Evolutionary conservation across 2,888 invertebrate species (phyloP), one percentile per base, ranked within the genome.

Genomic region (Ennomos erosarius): DNA sequence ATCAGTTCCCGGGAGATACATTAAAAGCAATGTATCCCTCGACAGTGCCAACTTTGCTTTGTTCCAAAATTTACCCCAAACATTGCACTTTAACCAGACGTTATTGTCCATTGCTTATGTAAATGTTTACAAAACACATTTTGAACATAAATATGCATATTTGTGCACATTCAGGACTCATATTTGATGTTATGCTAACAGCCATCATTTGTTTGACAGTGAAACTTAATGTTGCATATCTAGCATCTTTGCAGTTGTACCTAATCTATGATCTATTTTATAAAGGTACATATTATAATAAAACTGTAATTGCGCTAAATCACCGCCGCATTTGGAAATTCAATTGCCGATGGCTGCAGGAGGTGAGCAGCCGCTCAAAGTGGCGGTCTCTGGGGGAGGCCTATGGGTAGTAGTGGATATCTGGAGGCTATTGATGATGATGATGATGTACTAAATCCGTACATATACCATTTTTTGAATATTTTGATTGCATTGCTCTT

Each of bases 11-110:
- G 12, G 37, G 43, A 33, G 50, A 38, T 40, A 34, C 55, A 46
- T 55, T 55, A 50, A 55, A 50, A 37, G 1, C 42, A 51, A 59
- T 51, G 46, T 9, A 34, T 40, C 49, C 37, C 43, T 1, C 33
- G 42, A 49, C 16, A 33, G 9, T 16, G 16, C 34, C 44, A 53
- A 53, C 49, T 55, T 40, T 48, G 16, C n/a, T 16, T 13, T 16
- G 16, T 42, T 39, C 44, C 37, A 11, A 58, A 43, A 54, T 39
- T 54, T 33, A 26, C 9, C 8, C 34, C 39, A 46, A 40, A 52
- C 52, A 46, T 11, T 51, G 59, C 50, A 48, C 44, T 58, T 38
- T 50, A 46, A 59, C 36, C 49, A 40, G 40, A 45, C 53, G 37
- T 45, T 50, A 59, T 49, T 42, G 50, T 36, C 55, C 43, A 55